Percentiles rank a stretch among this genome's conserved stretches.
Conservation (phyloP, 1,140 invertebrate species). For the Glossosoma conforme region DNA sequence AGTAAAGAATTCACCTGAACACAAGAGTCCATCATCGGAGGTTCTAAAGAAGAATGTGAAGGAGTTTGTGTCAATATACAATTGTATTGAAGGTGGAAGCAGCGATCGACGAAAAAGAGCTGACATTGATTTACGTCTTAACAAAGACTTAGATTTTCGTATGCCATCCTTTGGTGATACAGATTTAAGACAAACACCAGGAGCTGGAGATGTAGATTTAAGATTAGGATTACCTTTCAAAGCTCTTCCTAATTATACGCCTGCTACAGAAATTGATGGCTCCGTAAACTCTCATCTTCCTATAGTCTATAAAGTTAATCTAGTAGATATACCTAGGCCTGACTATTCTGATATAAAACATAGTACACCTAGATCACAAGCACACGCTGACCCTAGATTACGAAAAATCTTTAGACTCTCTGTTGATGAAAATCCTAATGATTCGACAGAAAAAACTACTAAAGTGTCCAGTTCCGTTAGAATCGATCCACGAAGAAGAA, state of each 20-base stretch:
- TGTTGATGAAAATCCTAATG: slow-evolving; percentile 51
- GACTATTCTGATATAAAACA: slow-evolving; percentile 70
- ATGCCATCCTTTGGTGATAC: slow-evolving; percentile 49
- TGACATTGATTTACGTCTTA: slow-evolving; percentile 58
- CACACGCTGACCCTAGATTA: slow-evolving; percentile 64
- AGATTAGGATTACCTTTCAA: slow-evolving; percentile 71
- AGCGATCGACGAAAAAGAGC: slow-evolving; percentile 43
- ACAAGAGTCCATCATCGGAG: slow-evolving; percentile 29
- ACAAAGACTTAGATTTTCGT: slow-evolving; percentile 43
- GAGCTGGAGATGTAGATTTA: slow-evolving; percentile 65
- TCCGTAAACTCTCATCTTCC: slow-evolving; percentile 71
- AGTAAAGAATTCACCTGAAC: slow-evolving; percentile 23
- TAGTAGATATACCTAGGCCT: slow-evolving; percentile 65
- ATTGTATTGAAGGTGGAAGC: slow-evolving; percentile 47
- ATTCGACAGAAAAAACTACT: slow-evolving; percentile 45
- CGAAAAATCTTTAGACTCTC: slow-evolving; percentile 66
- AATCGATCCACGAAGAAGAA: slow-evolving; percentile 53
- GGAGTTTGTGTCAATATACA: slow-evolving; percentile 46
- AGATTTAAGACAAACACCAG: slow-evolving; percentile 47
- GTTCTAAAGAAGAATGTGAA: slow-evolving; percentile 29
- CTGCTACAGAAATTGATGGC: slow-evolving; percentile 80
- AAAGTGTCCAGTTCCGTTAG: slow-evolving; percentile 37
- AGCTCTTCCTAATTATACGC: slow-evolving; percentile 68
- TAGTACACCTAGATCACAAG: slow-evolving; percentile 63
- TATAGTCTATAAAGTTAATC: slow-evolving; percentile 60